Conservation (phyloP, 2,113 vertebrate genomes). For the Serinus canaria region DNA sequence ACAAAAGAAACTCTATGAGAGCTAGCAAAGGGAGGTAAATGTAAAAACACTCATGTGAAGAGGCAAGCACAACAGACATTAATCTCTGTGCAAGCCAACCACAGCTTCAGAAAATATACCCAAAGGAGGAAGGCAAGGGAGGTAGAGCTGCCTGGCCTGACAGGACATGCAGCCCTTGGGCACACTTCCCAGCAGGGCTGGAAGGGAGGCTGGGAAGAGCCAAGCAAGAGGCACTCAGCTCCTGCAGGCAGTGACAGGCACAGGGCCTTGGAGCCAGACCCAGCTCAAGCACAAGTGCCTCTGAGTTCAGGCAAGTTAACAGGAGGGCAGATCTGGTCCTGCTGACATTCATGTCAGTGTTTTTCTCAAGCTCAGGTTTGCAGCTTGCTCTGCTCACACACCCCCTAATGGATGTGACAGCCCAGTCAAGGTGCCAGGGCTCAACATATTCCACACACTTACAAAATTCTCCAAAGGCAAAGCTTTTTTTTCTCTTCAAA, state of each 20-base stretch:
- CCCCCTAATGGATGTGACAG: conserved; percentile 17
- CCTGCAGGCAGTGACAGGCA: background rate
- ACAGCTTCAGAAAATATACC: background rate
- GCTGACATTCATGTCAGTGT: background rate
- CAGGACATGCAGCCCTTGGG: background rate
- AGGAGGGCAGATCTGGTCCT: background rate
- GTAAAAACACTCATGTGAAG: fast-evolving
- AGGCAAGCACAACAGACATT: background rate
- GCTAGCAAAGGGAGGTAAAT: background rate
- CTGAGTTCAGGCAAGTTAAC: background rate
- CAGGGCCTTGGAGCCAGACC: background rate
- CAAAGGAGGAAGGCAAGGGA: background rate
- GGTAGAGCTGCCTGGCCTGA: background rate
- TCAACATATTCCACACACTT: background rate
- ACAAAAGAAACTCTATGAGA: background rate
- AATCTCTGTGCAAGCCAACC: background rate
- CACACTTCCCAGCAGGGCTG: background rate
- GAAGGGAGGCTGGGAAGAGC: background rate
- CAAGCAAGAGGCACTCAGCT: background rate
- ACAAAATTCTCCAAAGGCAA: background rate
- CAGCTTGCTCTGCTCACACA: background rate
- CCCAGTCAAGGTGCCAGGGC: background rate
- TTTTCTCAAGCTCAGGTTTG: background rate
- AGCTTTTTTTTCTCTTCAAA: background rate
- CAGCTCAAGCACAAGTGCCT: background rate